phyloP scores from a whole-genome alignment of 2,888 invertebrate species.

The Anagyrus pseudococci region DNA sequence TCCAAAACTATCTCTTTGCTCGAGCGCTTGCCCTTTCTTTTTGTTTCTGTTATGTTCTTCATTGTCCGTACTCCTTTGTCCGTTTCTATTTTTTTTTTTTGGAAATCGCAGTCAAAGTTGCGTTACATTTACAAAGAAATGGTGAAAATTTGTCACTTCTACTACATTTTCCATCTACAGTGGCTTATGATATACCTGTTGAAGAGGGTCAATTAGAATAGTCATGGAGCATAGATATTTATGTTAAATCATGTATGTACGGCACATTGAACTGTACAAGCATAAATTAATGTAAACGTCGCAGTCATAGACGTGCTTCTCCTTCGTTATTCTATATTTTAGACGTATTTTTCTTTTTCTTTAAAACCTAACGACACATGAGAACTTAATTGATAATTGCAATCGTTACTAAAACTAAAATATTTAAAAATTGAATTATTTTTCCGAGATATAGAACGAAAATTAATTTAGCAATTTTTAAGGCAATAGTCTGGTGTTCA shows the following conservation, averaged over 20 bases:
- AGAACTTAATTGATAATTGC: no score
- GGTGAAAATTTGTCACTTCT: background rate
- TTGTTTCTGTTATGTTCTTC: background rate
- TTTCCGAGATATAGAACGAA: no score
- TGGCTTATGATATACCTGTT: background rate
- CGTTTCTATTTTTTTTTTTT: background rate
- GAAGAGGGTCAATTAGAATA: background rate
- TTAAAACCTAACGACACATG: no score
- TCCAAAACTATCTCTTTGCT: conserved; percentile 10
- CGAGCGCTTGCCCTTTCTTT: background rate
- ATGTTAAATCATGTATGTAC: conserved; percentile 1
- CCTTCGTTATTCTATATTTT: no score
- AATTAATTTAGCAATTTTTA: background rate
- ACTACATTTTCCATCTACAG: background rate
- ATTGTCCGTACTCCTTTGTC: background rate
- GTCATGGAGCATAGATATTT: background rate
- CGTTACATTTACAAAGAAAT: no score
- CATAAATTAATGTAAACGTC: conserved; percentile 9
- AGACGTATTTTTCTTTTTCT: no score
- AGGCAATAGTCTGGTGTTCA: background rate
- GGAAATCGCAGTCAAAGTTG: conserved; percentile 4
- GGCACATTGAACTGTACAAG: conserved; percentile 9
- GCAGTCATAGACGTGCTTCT: background rate
- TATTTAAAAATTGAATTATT: no score
- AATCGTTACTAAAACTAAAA: no score